Base-by-base conservation (phyloP, 2,113 vertebrate genomes). In the Eublepharis macularius region DNA sequence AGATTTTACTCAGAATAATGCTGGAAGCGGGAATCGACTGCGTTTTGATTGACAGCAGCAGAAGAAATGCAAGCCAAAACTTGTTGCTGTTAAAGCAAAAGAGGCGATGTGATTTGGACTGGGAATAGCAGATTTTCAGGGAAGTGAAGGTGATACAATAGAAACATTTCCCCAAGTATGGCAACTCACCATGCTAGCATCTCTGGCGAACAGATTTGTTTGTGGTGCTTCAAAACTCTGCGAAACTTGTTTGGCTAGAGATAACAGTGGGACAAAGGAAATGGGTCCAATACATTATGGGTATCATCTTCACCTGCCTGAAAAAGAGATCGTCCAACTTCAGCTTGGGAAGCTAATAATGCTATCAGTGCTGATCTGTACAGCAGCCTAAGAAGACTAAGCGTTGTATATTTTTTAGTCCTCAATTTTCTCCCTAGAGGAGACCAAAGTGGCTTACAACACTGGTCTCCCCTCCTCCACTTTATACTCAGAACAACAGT, bases 321-420 rank as follows among this genome's bases (percentile, higher is more conserved):
- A 51, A 21, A 54, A 76, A 76, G 57, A 11, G 16, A 34, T 77
- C 60, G 21, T 36, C 36, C 57, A 21, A 11, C 21, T 39, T 21
- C 51, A 72, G 24, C 2, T 82, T 92, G 76, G 76, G 84, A 51
- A 77, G 69, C 17, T 39, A 68, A 36, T 7, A n/a, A 32, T 45
- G 41, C 17, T 54, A 83, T 76, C 82, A 36, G 77, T n/a, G 0
- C 68, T 49, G 65, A 81, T 63, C 73, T 85, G 70, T 43, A 72
- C 87, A 76, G 34, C 68, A 41, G 54, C 13, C 66, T 79, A 77
- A 86, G 80, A 45, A 86, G 74, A 80, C 81, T 84, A 81, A n/a
- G 26, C 24, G 26, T 8, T 7, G 29, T 63, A 29, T 10, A 9
- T 63, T 63, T 26, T 63, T 63, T 63, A 29, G 60, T 29, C 24